phyloP scores from a whole-genome alignment of 2,113 vertebrate genomes.

The Chascanopsetta lugubris region DNA sequence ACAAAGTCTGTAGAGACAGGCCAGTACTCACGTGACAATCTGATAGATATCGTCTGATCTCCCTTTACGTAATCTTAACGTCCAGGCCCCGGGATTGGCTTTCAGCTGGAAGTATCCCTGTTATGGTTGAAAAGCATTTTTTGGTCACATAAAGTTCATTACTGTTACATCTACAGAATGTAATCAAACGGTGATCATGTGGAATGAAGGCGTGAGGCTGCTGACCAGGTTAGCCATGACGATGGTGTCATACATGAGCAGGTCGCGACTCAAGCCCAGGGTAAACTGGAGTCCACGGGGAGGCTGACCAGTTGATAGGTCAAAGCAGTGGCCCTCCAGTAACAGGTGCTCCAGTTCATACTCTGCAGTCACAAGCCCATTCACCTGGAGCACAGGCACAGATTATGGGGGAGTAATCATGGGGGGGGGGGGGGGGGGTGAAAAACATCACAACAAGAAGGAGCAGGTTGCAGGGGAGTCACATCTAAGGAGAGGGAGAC shows the following conservation, averaged over 20 bases:
- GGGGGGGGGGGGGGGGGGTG: no score
- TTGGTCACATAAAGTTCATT: no score
- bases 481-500: constrained; percentile 71
- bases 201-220: constrained; percentile 9
- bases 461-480: not conserved
- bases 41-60: constrained; percentile 94
- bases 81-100: constrained; percentile 96
- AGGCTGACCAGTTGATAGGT: constrained; percentile 86
- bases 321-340: constrained; percentile 95
- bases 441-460: not conserved
- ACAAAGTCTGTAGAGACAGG: not conserved
- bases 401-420: not conserved
- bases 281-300: constrained; percentile 94
- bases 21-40: constrained; percentile 87
- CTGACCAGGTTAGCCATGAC: constrained; percentile 98
- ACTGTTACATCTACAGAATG: not conserved
- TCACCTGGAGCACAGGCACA: constrained; percentile 77
- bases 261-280: constrained; percentile 87
- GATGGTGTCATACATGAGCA: constrained; percentile 90
- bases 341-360: constrained; percentile 94
- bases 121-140: constrained; percentile 41
- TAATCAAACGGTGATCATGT: not conserved
- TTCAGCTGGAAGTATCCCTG: constrained; percentile 99
- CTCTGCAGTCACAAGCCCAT: constrained; percentile 84
- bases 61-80: constrained; percentile 89